A percentile compares a stretch with the other conserved stretches of the same genome.
Evolutionary conservation across 1,140 invertebrate genomes (phyloP).

Genomic region (Drosophila ogumai): DNA sequence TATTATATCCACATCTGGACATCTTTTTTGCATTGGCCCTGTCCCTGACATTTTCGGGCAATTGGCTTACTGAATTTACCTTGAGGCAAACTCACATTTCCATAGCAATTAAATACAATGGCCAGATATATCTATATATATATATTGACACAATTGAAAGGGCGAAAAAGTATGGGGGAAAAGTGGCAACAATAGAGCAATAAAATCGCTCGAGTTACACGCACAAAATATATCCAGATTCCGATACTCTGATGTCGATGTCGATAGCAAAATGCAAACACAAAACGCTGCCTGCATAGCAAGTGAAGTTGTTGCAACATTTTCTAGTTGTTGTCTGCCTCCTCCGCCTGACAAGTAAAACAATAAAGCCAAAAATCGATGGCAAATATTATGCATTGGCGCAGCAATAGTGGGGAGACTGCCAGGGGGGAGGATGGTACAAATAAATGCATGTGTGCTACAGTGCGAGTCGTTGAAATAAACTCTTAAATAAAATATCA

Average conservation of each 20-base stretch:
- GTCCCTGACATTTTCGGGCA: constrained; percentile 23
- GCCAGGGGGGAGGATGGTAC: constrained; percentile 6
- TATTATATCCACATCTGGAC: constrained; percentile 16
- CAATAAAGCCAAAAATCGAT: constrained; percentile 75
- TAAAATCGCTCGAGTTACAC: constrained; percentile 24
- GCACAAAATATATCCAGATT: constrained; percentile 32
- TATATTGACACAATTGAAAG: constrained; percentile 35
- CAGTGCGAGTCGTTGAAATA: constrained; percentile 2
- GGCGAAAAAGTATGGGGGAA: constrained; percentile 1
- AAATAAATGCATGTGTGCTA: constrained; percentile 46
- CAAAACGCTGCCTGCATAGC: constrained; percentile 41
- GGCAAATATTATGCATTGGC: constrained; percentile 53
- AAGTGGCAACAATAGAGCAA: constrained; percentile 14
- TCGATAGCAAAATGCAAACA: constrained; percentile 37
- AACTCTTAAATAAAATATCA: background rate
- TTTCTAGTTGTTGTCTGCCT: constrained; percentile 25
- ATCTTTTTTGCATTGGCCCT: background rate
- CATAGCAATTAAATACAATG: constrained; percentile 42
- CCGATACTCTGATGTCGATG: constrained; percentile 33
- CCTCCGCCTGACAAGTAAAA: constrained; percentile 55
- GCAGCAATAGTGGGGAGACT: constrained; percentile 4
- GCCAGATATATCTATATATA: constrained; percentile 4
- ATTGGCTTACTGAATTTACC: constrained; percentile 53
- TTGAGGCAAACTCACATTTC: constrained; percentile 28
- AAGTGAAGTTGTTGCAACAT: constrained; percentile 49